These are phyloP conservation scores for Zenarchopterus dispar DNA, from an alignment of 2,797 vertebrate genomes.

Conservation along the genomic window DNA sequence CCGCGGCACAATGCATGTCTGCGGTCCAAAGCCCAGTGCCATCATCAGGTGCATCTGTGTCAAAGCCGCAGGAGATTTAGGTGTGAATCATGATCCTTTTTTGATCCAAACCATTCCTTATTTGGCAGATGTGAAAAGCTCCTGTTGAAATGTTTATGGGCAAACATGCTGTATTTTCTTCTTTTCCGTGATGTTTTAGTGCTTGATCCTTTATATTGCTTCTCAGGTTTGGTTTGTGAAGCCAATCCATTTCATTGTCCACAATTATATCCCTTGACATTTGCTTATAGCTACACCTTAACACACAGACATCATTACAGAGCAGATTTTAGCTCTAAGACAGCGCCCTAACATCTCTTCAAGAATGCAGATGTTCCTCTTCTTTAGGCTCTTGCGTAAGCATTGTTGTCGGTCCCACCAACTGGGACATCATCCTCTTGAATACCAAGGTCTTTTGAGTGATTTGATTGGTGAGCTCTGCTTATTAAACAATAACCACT, in stretches of 20 bases:
- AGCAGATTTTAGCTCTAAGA: conserved; percentile 53
- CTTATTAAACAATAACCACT: conserved; percentile 53
- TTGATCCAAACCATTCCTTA: conserved; percentile 46
- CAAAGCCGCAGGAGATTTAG: conserved; percentile 58
- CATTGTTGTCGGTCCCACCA: conserved; percentile 43
- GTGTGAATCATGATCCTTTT: conserved; percentile 37
- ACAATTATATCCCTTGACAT: conserved; percentile 32
- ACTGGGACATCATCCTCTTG: conserved; percentile 15
- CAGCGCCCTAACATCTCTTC: conserved; percentile 41
- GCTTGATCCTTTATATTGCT: conserved; percentile 66
- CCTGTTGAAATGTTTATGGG: conserved; percentile 27
- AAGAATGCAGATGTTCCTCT: conserved; percentile 49
- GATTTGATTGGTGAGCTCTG: conserved; percentile 57
- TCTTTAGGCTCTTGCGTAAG: conserved; percentile 40
- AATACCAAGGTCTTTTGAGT: conserved; percentile 48
- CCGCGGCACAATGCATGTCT: conserved; percentile 61
- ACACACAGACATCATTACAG: conserved; percentile 31
- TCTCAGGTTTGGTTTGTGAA: conserved; percentile 58
- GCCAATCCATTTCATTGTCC: conserved; percentile 27
- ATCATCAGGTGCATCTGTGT: conserved; percentile 44
- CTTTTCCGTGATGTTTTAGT: conserved; percentile 19
- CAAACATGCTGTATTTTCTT: conserved; percentile 27
- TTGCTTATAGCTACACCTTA: conserved; percentile 22
- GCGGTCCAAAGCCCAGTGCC: conserved; percentile 53
- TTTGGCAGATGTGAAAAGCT: conserved; percentile 40